Base-by-base conservation (phyloP, 1,140 invertebrate species). In the Halesus radiatus region DNA sequence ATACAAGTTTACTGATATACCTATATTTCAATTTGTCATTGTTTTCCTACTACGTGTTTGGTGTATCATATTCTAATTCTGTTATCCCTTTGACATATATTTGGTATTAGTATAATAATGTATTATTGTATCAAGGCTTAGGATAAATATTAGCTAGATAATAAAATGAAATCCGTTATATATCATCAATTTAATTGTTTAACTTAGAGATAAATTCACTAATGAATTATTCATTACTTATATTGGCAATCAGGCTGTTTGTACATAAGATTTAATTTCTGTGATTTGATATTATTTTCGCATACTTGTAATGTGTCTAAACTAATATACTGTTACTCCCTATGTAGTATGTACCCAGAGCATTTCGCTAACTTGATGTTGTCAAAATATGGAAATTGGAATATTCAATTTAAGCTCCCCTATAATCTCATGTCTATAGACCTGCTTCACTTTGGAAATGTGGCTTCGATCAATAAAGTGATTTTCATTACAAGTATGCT, bases 201-300 rank as follows among this genome's bases (percentile, higher is more conserved):
- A 58, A 56, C 56, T 56, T 75, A 75, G 72, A 26, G 29, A 52
- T 73, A 73, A 73, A 73, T 73, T 73, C 50, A 73, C 53, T 75
- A 56, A 56, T 58, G 56, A 72, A 72, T 72, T 68, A 68, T 68
- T 68, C 64, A 72, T 75, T 58, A 56, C 56, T 32, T 58, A 56
- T 75, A 75, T 56, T 75, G 72, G 54, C 72, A 75, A 58, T 56
- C 72, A 58, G 72, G 72, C 72, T 75, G 72, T 72, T 72, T 72
- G 68, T 75, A 75, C 22, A 75, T 75, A 75, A 75, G 16, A 32
- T 75, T 29, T 75, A 6, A 58, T 75, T 75, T 75, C 72, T 75
- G 72, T 75, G 72, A 75, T 75, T 75, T 18, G 72, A 75, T 75
- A 75, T 75, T 75, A 75, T 75, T 75, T 75, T 23, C 37, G 72